phyloP scores from a whole-genome alignment of 1,140 invertebrate genomes.

The Zophobas morio region DNA sequence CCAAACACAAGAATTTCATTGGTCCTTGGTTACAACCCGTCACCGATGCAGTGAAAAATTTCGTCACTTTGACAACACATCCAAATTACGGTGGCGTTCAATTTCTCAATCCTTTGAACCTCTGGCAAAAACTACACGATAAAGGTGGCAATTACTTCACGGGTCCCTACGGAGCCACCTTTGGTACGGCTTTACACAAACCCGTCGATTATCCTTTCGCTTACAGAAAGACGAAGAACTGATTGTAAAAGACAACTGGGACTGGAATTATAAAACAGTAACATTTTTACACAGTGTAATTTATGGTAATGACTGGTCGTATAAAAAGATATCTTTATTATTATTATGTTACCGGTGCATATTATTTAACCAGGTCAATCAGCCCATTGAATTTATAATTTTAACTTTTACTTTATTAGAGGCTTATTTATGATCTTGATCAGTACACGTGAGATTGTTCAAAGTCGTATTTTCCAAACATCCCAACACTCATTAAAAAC shows the following conservation, averaged over 20 bases:
- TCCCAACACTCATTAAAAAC: background rate
- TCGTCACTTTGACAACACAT: conserved; percentile 10
- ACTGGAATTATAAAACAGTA: background rate
- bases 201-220: conserved; percentile 38
- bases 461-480: background rate
- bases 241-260: background rate
- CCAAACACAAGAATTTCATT: background rate
- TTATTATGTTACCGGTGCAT: conserved; percentile 39
- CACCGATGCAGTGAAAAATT: conserved; percentile 13
- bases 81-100: conserved; percentile 43
- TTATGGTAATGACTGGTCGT: conserved; percentile 32
- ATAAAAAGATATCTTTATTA: conserved; percentile 24
- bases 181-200: conserved; percentile 5
- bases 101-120: conserved; percentile 24
- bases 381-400: conserved; percentile 41
- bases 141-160: conserved; percentile 14
- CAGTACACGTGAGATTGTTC: background rate
- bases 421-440: conserved; percentile 16
- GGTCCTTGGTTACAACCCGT: background rate
- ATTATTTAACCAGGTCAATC: conserved; percentile 42
- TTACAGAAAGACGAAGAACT: conserved; percentile 30
- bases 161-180: conserved; percentile 7
- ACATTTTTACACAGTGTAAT: conserved; percentile 9
- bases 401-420: conserved; percentile 43
- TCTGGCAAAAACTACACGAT: conserved; percentile 18